Conservation (phyloP, 1,140 invertebrate species). For the Drosophila bifasciata region DNA sequence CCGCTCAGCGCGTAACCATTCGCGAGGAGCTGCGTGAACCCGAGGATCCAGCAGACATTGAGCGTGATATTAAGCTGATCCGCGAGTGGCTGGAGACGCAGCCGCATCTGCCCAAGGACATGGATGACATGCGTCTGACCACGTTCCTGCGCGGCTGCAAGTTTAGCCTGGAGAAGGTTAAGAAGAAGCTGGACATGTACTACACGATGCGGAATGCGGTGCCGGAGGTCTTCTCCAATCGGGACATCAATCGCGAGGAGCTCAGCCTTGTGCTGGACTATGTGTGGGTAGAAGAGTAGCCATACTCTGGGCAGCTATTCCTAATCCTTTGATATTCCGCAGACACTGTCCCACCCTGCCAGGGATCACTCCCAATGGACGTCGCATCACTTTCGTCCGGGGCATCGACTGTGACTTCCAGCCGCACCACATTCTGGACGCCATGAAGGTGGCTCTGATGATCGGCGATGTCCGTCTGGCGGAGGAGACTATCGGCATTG, state of each 20-base stretch:
- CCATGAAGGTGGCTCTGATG: constrained; percentile 92
- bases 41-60: constrained; percentile 86
- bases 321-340: constrained; percentile 29
- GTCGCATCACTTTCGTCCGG: constrained; percentile 90
- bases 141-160: constrained; percentile 93
- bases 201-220: constrained; percentile 91
- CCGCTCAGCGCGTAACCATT: constrained; percentile 90
- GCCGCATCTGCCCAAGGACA: constrained; percentile 88
- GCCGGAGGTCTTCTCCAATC: constrained; percentile 92
- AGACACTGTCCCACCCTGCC: constrained; percentile 91
- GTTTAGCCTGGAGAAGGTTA: constrained; percentile 92
- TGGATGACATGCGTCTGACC: constrained; percentile 89
- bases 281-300: constrained; percentile 86
- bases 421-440: constrained; percentile 87
- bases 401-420: constrained; percentile 87
- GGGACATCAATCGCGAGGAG: constrained; percentile 89
- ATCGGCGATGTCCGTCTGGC: constrained; percentile 91
- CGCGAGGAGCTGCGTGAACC: constrained; percentile 90
- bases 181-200: constrained; percentile 92
- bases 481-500: constrained; percentile 90
- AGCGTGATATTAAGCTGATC: constrained; percentile 87
- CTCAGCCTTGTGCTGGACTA: constrained; percentile 88
- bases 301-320: background rate
- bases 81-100: constrained; percentile 90
- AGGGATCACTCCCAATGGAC: constrained; percentile 90